Percentiles rank a stretch among this genome's conserved stretches.
Conservation (phyloP, 2,797 vertebrate genomes). For the Poeciliopsis paucimaculata region DNA sequence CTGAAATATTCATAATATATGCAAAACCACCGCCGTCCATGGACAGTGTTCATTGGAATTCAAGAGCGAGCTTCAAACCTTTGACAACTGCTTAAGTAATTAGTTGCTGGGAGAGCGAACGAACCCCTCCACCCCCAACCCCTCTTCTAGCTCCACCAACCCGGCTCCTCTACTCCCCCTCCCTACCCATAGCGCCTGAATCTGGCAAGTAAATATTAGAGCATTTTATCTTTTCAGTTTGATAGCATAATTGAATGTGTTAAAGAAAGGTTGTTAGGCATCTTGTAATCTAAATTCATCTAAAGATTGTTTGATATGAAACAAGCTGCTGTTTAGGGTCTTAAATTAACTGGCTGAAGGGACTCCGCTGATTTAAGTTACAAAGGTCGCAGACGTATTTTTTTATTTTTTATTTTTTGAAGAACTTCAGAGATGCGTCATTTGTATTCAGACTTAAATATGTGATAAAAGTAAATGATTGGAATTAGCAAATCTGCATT, state of each 20-base stretch:
- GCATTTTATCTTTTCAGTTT: slow-evolving; percentile 71
- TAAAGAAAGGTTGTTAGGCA: slow-evolving; percentile 42
- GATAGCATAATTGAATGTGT: slow-evolving; percentile 69
- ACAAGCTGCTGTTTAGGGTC: slow-evolving; percentile 10
- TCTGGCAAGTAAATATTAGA: slow-evolving; percentile 73
- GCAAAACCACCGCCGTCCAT: slow-evolving; percentile 81
- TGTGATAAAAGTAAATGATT: neutral
- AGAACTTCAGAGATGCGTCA: neutral
- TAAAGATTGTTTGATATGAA: slow-evolving; percentile 46
- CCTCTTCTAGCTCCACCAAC: neutral
- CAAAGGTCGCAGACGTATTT: neutral
- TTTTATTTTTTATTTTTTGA: too few relatives aligned
- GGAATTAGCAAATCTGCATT: neutral
- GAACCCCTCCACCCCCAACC: slow-evolving; percentile 21
- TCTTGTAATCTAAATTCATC: slow-evolving; percentile 48
- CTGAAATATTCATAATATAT: slow-evolving; percentile 87
- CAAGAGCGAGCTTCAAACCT: slow-evolving; percentile 82
- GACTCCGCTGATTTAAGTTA: slow-evolving; percentile 7
- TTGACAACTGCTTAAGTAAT: slow-evolving; percentile 85
- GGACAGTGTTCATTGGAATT: slow-evolving; percentile 83
- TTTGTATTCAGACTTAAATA: neutral
- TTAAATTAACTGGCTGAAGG: slow-evolving; percentile 1
- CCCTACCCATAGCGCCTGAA: slow-evolving; percentile 50
- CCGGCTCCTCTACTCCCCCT: slow-evolving; percentile 7
- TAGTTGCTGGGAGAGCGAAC: slow-evolving; percentile 77